Evolutionary conservation across 2,113 vertebrate species (phyloP), one percentile per base, ranked within the genome.

Genomic region (Meriones unguiculatus): DNA sequence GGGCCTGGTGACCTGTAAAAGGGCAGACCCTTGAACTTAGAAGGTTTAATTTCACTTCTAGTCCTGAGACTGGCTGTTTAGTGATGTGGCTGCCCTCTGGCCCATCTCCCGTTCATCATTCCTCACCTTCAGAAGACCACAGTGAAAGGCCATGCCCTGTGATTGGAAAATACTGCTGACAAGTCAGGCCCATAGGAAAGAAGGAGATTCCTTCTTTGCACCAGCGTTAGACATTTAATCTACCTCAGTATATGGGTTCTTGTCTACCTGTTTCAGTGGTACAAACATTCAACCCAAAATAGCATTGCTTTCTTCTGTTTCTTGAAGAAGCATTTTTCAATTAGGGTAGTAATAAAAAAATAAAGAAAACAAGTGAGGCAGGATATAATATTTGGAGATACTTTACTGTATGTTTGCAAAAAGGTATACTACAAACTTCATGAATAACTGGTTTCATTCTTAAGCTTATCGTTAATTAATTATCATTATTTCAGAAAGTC

Each of bases 1-100:
- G 70, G 35, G 41, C 7, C 69, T 67, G 77, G 52, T 96, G 96
- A 96, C 90, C 76, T 93, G 78, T 93, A 59, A 93, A 89, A 87
- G 87, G 52, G 9, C 78, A 96, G 64, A 82, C 24, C 6, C 50
- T 69, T 84, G 81, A 75, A 70, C 59, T 69, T 38, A 76, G 54
- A 93, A 67, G 72, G 52, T 67, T 78, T 93, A 59, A 69, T 93
- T 95, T 96, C 32, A 89, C 64, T 91, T 84, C 73, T 70, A 0
- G 1, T 76, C 57, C 69, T 80, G n/a, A 25, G 25, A 70, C 77
- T 92, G 77, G 30, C 50, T 73, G 50, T n/a, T 46, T 10, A 93
- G 30, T 77, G 73, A 67, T 78, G 91, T 93, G 67, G 93, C 75
- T 93, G 78, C 50, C 50, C 57, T 92, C 91, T 89, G 54, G 54